Evolutionary conservation across 2,797 vertebrate species (phyloP), one percentile per base, ranked within the genome.

Genomic region (Sebastiscus tertius): DNA sequence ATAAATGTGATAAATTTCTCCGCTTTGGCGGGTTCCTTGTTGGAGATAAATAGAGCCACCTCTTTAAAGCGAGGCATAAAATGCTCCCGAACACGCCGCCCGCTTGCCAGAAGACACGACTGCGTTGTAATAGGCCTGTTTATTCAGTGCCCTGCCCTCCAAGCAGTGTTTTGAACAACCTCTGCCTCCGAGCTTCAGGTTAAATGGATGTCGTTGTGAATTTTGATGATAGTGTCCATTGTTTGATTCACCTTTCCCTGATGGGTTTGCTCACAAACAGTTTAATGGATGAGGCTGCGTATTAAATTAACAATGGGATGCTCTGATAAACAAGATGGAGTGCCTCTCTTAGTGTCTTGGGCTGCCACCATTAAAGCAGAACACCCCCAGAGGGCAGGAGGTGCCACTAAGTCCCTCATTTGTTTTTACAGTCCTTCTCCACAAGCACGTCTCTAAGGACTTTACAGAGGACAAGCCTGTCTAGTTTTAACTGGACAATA

Each of bases 141-240:
- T 76, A 55, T 56, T 56, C 10, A 8, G 27, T 5, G 27, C 12
- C 2, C 20, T 54, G 36, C 34, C 20, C 8, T 55, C 31, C 0
- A 59, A 60, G 54, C 31, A 52, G 26, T 29, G 7, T 26, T 80
- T 75, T 34, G 0, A 24, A 67, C 71, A 72, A 70, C 2, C 7
- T 31, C 27, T n/a, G 34, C 72, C 69, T 68, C 46, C 54, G 18
- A 34, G 64, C 31, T 22, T 36, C 46, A 72, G 31, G 52, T 55
- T 63, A 67, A 79, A 77, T 66, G 10, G 39, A 74, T 68, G 52
- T 18, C 54, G 63, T 54, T 75, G 58, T 72, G 66, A 73, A 55
- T 83, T 79, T 63, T 39, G 20, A 86, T 42, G 46, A 54, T 16
- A 3, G 10, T 2, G n/a, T 60, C 13, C 46, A 59, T 64, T 68